Evolutionary conservation across 2,797 vertebrate species (phyloP).

Genomic region (Cynopterus sphinx): DNA sequence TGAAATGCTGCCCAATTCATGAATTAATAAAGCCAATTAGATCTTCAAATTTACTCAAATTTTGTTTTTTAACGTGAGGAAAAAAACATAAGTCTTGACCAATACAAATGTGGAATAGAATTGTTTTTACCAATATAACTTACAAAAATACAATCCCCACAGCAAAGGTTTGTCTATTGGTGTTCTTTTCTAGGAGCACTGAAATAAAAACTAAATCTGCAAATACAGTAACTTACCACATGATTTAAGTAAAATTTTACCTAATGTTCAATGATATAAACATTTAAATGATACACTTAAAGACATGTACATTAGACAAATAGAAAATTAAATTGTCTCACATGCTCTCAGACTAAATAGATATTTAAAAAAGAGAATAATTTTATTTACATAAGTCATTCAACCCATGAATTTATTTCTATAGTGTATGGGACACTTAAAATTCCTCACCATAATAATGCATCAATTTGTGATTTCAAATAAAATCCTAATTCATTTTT

Average conservation of each 20-base stretch:
- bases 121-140: neutral
- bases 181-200: neutral
- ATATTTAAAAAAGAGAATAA: neutral
- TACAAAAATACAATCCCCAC: neutral
- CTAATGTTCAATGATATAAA: neutral
- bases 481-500: conserved; percentile 63
- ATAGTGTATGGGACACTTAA: conserved; percentile 63
- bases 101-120: neutral
- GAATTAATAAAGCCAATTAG: neutral
- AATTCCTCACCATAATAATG: conserved; percentile 70
- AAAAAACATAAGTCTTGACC: neutral
- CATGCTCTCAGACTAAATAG: neutral
- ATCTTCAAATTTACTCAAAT: neutral
- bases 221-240: neutral
- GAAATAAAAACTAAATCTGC: neutral
- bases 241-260: neutral
- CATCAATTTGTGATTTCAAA: conserved; percentile 39
- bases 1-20: neutral
- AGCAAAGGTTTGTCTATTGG: neutral
- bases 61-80: neutral
- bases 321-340: neutral
- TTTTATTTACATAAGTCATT: conserved; percentile 74
- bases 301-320: neutral
- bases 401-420: conserved; percentile 73
- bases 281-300: neutral